These are phyloP conservation scores for Phyllotis vaccarum DNA, from an alignment of 2,797 vertebrate genomes.

Conservation along the genomic window DNA sequence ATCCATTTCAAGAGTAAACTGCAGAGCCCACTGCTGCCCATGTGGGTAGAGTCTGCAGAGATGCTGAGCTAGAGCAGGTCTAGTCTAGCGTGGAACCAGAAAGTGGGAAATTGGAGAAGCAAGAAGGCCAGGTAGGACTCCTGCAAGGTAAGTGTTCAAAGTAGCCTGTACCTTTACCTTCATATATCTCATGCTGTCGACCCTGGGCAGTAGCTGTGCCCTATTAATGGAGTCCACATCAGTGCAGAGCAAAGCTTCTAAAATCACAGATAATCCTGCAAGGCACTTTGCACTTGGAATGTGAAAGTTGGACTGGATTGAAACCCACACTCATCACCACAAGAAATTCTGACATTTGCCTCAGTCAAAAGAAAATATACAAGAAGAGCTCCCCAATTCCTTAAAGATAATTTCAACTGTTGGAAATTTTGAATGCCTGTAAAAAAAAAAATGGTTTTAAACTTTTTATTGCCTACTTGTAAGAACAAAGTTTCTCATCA, in stretches of 20 bases:
- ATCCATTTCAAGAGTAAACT: neutral
- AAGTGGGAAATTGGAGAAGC: neutral
- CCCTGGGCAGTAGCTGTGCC: neutral
- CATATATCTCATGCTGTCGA: too few species aligned
- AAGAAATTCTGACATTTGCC: slow-evolving; percentile 61
- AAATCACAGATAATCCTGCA: neutral
- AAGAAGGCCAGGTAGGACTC: neutral
- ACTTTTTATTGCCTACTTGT: slow-evolving; percentile 79
- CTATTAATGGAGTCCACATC: neutral
- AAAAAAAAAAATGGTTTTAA: slow-evolving; percentile 80
- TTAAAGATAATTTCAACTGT: slow-evolving; percentile 74
- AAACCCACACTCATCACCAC: slow-evolving; percentile 55
- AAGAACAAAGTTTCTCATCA: slow-evolving; percentile 76
- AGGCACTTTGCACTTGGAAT: neutral
- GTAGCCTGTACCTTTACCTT: neutral
- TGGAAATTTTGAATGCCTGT: slow-evolving; percentile 79
- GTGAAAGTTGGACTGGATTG: slow-evolving; percentile 48
- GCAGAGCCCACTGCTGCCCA: neutral
- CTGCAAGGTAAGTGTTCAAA: neutral
- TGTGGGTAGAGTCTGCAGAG: neutral
- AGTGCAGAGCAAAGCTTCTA: neutral
- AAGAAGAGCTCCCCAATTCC: slow-evolving; percentile 60
- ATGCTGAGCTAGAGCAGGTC: neutral
- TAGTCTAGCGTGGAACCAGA: neutral
- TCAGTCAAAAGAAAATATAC: slow-evolving; percentile 65